A percentile compares a stretch with the other conserved stretches of the same genome.
Conservation (phyloP, 1,140 invertebrate genomes). For the Trichonephila inaurata region DNA sequence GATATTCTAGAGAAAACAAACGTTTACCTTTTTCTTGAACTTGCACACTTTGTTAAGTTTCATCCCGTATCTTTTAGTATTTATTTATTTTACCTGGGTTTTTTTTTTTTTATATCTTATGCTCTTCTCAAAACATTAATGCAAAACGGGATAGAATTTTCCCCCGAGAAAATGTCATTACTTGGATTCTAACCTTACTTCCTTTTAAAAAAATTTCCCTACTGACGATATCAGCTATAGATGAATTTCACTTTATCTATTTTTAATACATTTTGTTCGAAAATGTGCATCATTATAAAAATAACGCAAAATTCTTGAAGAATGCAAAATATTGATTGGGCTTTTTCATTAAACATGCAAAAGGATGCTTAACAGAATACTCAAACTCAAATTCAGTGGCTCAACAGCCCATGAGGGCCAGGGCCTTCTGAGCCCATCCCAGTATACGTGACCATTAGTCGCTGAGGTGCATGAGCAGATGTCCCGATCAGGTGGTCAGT, state of each 20-base stretch:
- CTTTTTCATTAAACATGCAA: background rate
- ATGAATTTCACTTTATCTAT: constrained; percentile 69
- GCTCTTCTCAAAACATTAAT: constrained; percentile 49
- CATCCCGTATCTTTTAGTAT: background rate
- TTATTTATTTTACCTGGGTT: background rate
- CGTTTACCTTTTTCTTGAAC: constrained; percentile 1
- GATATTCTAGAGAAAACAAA: constrained; percentile 7
- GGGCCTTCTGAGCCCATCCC: too few relatives aligned
- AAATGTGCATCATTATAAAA: background rate
- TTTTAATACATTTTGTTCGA: constrained; percentile 14
- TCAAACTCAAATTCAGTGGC: background rate
- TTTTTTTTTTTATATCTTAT: background rate
- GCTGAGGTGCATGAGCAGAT: too few relatives aligned
- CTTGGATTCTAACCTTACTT: constrained; percentile 49
- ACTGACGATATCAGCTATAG: background rate
- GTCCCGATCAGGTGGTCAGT: too few relatives aligned
- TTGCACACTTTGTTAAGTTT: constrained; percentile 47
- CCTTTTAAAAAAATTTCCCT: constrained; percentile 18
- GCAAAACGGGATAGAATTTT: constrained; percentile 68
- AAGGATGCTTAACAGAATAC: background rate
- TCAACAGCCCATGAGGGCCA: too few relatives aligned
- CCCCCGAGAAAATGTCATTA: constrained; percentile 71
- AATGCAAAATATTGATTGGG: background rate
- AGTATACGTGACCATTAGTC: too few relatives aligned
- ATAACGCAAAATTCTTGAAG: background rate